Evolutionary conservation across 2,113 vertebrate genomes (phyloP).

Genomic region (Channa argus): DNA sequence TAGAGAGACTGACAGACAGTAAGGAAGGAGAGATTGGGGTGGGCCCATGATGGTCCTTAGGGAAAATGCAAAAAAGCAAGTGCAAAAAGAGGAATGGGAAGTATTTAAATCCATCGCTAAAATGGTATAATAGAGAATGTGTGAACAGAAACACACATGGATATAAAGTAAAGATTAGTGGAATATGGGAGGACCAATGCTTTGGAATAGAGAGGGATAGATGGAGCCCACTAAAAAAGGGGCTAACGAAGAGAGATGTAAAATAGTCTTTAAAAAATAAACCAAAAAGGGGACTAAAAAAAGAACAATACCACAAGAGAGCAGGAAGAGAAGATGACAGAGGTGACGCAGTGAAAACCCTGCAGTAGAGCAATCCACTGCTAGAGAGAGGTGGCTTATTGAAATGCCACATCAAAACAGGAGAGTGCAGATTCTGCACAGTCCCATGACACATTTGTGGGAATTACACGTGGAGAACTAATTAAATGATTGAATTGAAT

Average conservation of each 20-base stretch:
- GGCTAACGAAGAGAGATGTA: background rate
- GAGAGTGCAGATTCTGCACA: conserved; percentile 6
- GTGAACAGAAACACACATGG: conserved; percentile 30
- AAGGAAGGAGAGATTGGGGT: background rate
- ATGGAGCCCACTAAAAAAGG: conserved; percentile 7
- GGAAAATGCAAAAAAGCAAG: too few species aligned
- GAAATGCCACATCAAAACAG: conserved; percentile 44
- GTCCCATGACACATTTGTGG: conserved; percentile 33
- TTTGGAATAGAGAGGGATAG: conserved; percentile 3
- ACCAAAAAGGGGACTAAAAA: background rate
- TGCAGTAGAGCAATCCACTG: conserved; percentile 1
- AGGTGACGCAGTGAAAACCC: background rate
- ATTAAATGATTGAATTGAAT: conserved; percentile 61
- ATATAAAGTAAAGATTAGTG: background rate
- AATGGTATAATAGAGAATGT: conserved; percentile 27
- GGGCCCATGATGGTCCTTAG: background rate
- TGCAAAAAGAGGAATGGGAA: background rate
- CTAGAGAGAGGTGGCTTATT: background rate
- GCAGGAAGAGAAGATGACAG: background rate
- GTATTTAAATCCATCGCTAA: conserved; percentile 39
- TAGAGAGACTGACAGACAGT: conserved; percentile 42
- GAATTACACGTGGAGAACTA: conserved; percentile 61
- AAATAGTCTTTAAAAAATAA: background rate
- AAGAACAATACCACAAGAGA: background rate
- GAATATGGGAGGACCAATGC: background rate